Percentiles rank a stretch among this genome's conserved stretches.
phyloP scores from a whole-genome alignment of 2,797 vertebrate genomes.

The Acanthopagrus latus region DNA sequence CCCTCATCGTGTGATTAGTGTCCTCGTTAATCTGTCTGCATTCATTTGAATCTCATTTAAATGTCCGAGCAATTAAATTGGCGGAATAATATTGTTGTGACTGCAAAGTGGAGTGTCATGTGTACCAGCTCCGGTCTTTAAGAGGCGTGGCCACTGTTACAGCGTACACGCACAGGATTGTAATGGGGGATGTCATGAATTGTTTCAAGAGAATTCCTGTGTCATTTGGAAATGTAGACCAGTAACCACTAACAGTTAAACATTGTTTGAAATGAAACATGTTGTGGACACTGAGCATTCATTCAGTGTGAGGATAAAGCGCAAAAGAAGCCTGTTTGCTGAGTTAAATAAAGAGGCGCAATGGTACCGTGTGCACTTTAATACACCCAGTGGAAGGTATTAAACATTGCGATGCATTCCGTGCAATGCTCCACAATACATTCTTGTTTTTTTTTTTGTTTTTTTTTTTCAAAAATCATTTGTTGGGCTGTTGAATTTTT shows the following conservation, averaged over 20 bases:
- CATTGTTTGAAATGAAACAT: background rate
- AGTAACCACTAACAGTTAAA: background rate
- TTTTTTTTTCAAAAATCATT: conserved; percentile 49
- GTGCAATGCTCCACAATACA: conserved; percentile 3
- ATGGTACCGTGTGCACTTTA: background rate
- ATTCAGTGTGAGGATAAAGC: background rate
- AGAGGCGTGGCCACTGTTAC: conserved; percentile 32
- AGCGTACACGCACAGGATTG: background rate
- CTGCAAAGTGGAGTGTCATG: conserved; percentile 75
- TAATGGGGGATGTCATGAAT: background rate
- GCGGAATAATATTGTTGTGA: conserved; percentile 82
- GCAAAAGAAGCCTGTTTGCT: background rate
- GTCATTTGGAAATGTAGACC: background rate
- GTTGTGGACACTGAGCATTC: background rate
- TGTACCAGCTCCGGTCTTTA: conserved; percentile 51
- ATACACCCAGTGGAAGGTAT: conserved; percentile 3
- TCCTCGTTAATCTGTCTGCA: conserved; percentile 79
- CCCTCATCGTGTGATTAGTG: conserved; percentile 76
- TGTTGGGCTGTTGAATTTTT: conserved; percentile 67
- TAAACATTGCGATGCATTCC: conserved; percentile 2
- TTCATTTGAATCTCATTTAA: conserved; percentile 84
- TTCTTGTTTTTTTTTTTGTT: conserved; percentile 31
- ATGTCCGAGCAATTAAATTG: conserved; percentile 78
- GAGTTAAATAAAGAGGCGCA: background rate
- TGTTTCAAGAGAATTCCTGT: background rate